A percentile compares a stretch with the other conserved stretches of the same genome.
phyloP scores from a whole-genome alignment of 2,888 invertebrate species.

The Trissolcus japonicus region DNA sequence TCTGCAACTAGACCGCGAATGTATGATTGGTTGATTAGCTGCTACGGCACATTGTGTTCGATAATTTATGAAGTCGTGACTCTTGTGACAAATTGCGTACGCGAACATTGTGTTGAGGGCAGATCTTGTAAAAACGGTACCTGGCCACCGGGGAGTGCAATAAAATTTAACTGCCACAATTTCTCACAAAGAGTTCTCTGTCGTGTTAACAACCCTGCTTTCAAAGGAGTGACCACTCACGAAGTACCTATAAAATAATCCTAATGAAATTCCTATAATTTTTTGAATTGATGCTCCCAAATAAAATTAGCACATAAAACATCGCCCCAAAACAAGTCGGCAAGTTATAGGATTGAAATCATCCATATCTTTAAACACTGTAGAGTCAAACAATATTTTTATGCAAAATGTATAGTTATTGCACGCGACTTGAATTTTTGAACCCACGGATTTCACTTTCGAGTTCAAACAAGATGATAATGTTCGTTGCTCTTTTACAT shows the following conservation, averaged over 20 bases:
- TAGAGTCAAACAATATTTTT: too few species aligned
- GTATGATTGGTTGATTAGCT: constrained; percentile 61
- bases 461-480: constrained; percentile 22
- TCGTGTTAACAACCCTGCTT: constrained; percentile 62
- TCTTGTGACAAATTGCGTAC: constrained; percentile 73
- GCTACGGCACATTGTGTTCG: constrained; percentile 58
- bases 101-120: constrained; percentile 71
- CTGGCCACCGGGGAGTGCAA: constrained; percentile 64
- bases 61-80: constrained; percentile 72
- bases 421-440: constrained; percentile 16
- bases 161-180: constrained; percentile 71
- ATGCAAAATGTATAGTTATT: too few species aligned
- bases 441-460: constrained; percentile 32
- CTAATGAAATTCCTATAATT: constrained; percentile 37
- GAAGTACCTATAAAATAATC: constrained; percentile 43
- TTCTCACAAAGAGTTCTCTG: constrained; percentile 60
- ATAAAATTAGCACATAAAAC: constrained; percentile 27
- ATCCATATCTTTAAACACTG: neutral
- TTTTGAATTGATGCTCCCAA: constrained; percentile 14
- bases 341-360: neutral
- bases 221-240: constrained; percentile 24
- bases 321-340: constrained; percentile 9
- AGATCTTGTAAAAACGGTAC: constrained; percentile 70
- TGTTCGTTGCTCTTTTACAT: constrained; percentile 40
- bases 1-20: constrained; percentile 61